Conservation (phyloP, 1,140 invertebrate genomes). For the Drosophila leontia region DNA sequence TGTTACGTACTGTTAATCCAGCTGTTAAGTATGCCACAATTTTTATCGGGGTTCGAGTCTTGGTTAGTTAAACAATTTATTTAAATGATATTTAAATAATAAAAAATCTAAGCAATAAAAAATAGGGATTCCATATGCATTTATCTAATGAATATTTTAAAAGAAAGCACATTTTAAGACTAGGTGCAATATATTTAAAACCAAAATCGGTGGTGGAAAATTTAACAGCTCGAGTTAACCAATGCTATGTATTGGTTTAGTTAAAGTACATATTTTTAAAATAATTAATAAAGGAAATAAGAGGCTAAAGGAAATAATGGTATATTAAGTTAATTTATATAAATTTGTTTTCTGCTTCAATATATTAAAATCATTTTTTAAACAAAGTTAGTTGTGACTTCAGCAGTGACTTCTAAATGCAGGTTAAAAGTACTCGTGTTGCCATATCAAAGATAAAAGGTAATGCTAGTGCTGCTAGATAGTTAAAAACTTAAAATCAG, state of each 20-base stretch:
- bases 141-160: no score
- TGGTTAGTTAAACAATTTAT: not conserved
- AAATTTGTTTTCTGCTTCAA: not conserved
- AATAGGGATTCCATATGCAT: no score
- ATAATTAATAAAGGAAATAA: not conserved
- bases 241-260: not conserved
- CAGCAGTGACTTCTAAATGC: not conserved
- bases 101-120: no score
- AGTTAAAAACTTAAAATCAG: not conserved
- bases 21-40: not conserved
- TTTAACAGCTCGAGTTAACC: not conserved
- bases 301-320: not conserved
- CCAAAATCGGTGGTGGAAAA: not conserved
- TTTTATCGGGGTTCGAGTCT: not conserved
- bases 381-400: not conserved
- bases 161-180: no score
- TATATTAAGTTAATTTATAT: not conserved
- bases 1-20: not conserved
- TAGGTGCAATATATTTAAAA: not conserved
- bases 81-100: not conserved
- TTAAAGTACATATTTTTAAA: not conserved
- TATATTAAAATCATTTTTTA: not conserved
- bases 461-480: not conserved
- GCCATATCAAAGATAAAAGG: not conserved
- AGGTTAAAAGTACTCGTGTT: not conserved